Percentiles rank a stretch among this genome's conserved stretches.
Evolutionary conservation across 2,888 invertebrate genomes (phyloP).

Genomic region (Meteorus cinctellus): DNA sequence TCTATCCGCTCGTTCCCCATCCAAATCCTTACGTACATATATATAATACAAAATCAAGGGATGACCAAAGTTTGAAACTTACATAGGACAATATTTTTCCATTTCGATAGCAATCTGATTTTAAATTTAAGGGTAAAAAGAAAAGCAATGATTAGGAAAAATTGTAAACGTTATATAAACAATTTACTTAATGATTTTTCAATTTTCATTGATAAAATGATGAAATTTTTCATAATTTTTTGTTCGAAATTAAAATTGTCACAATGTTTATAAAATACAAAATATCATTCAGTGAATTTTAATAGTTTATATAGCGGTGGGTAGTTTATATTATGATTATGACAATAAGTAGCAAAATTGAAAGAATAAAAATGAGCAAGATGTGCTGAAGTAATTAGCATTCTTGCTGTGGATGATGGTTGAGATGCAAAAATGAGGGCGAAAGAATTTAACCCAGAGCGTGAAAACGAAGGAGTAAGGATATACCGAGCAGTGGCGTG

Average conservation of each 20-base stretch:
- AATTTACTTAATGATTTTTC: background rate
- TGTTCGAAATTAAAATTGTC: conserved; percentile 30
- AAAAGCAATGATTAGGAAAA: background rate
- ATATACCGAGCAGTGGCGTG: conserved; percentile 52
- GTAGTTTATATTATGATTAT: conserved; percentile 8
- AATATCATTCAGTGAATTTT: conserved; percentile 21
- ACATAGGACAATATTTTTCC: conserved; percentile 48
- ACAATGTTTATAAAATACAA: conserved; percentile 4
- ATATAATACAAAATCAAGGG: conserved; percentile 33
- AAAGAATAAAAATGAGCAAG: conserved; percentile 42
- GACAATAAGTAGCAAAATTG: conserved; percentile 24
- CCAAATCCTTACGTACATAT: background rate
- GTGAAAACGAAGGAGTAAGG: conserved; percentile 29
- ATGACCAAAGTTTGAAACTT: conserved; percentile 45
- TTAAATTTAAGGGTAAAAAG: background rate
- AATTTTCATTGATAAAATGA: background rate
- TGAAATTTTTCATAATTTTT: conserved; percentile 19
- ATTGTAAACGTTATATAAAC: background rate
- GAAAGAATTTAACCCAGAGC: conserved; percentile 33
- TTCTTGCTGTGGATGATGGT: conserved; percentile 56
- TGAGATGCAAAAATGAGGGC: conserved; percentile 45
- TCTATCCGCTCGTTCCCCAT: background rate
- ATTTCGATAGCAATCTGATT: conserved; percentile 7
- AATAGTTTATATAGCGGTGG: conserved; percentile 24
- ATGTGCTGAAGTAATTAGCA: conserved; percentile 65